Percentiles rank a stretch among this genome's conserved stretches.
phyloP scores from a whole-genome alignment of 1,140 invertebrate species.

The Gryon sp. region DNA sequence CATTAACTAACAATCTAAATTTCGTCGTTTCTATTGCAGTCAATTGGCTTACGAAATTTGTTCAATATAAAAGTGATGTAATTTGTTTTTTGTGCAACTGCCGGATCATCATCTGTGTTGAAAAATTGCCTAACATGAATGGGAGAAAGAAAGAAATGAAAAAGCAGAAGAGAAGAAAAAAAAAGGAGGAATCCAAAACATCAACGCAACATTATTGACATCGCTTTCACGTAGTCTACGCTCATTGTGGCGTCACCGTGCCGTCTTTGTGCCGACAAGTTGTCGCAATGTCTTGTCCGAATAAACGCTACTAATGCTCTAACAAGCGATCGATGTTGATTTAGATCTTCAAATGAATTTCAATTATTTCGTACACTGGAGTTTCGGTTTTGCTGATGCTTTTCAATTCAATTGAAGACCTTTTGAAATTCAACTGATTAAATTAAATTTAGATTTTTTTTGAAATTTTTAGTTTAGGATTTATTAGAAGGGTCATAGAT shows the following conservation, averaged over 20 bases:
- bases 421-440: too few relatives aligned
- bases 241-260: slow-evolving; percentile 5
- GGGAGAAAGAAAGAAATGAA: too few relatives aligned
- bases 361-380: too few relatives aligned
- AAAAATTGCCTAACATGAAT: slow-evolving; percentile 31
- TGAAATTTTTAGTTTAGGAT: too few relatives aligned
- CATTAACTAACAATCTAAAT: slow-evolving; percentile 23
- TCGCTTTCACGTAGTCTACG: slow-evolving; percentile 9
- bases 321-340: slow-evolving; percentile 10
- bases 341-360: background rate
- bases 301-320: slow-evolving; percentile 8
- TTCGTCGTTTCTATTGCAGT: slow-evolving; percentile 34
- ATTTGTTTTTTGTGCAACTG: slow-evolving; percentile 51
- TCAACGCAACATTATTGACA: background rate
- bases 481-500: too few relatives aligned
- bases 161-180: too few relatives aligned
- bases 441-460: too few relatives aligned
- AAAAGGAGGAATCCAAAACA: slow-evolving; percentile 11
- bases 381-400: too few relatives aligned
- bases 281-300: slow-evolving; percentile 18
- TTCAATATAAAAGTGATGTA: slow-evolving; percentile 33
- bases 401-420: too few relatives aligned
- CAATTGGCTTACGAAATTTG: slow-evolving; percentile 38
- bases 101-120: slow-evolving; percentile 42
- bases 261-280: slow-evolving; percentile 22